Conservation (phyloP, 2,113 vertebrate species). For the Dasyprocta punctata region DNA sequence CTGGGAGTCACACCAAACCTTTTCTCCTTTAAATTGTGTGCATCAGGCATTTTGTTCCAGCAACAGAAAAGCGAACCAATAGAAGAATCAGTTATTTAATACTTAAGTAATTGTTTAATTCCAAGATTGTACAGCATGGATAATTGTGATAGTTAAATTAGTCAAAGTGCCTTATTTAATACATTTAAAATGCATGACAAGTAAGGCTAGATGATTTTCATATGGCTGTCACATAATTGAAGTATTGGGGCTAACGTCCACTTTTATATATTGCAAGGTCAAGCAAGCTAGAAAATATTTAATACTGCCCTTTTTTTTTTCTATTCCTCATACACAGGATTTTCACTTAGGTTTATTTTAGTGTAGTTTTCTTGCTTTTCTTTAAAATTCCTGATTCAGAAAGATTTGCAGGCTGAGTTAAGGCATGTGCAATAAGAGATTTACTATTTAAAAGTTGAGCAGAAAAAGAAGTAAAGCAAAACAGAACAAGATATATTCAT, state of each 20-base stretch:
- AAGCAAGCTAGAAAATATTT: neutral
- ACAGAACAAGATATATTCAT: neutral
- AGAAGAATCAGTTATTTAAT: neutral
- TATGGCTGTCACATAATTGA: neutral
- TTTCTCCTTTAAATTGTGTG: neutral
- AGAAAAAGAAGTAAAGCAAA: neutral
- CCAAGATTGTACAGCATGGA: neutral
- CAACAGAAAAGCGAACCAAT: too few relatives aligned
- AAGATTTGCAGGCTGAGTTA: slow-evolving; percentile 18
- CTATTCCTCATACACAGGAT: neutral
- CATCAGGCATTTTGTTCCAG: neutral
- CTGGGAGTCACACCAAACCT: neutral
- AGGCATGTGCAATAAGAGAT: neutral
- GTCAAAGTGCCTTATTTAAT: neutral
- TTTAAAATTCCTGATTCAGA: neutral
- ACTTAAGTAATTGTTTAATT: neutral
- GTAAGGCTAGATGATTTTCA: neutral
- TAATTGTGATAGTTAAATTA: neutral
- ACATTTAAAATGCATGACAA: neutral
- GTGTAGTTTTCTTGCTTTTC: neutral
- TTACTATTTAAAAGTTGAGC: slow-evolving; percentile 15
- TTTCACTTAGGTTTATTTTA: neutral
- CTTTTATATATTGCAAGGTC: neutral
- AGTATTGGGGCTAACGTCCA: neutral
- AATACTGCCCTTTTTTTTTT: neutral